Conservation (phyloP, 2,113 vertebrate genomes). For the Nesoenas mayeri region DNA sequence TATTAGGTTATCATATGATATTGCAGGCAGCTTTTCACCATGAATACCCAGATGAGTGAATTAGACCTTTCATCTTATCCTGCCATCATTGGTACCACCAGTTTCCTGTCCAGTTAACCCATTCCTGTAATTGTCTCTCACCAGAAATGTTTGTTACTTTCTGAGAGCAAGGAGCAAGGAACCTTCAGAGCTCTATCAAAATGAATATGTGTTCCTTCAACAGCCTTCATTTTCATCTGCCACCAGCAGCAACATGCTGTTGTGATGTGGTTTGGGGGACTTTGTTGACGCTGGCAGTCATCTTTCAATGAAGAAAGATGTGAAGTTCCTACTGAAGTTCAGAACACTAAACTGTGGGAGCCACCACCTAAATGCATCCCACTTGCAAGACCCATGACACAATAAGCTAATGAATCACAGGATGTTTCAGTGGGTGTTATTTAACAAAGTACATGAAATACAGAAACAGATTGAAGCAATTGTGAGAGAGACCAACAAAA, state of each 20-base stretch:
- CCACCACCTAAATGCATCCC: neutral
- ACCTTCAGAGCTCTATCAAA: neutral
- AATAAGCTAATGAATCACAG: conserved; percentile 29
- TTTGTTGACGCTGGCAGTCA: neutral
- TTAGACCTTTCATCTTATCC: neutral
- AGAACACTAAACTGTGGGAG: neutral
- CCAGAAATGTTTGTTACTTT: neutral
- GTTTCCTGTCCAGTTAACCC: neutral
- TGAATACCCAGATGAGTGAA: neutral
- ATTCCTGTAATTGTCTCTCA: neutral
- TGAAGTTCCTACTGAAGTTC: neutral
- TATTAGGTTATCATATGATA: neutral
- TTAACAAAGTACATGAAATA: conserved; percentile 11
- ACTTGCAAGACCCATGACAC: conserved; percentile 6
- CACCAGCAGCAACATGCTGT: neutral
- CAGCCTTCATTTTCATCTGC: neutral
- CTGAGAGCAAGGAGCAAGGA: neutral
- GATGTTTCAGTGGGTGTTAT: conserved; percentile 39
- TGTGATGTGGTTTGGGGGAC: neutral
- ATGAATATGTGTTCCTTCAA: neutral
- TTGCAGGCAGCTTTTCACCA: neutral
- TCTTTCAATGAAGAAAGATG: neutral
- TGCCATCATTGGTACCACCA: neutral
- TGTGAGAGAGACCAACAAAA: neutral
- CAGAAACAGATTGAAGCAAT: conserved; percentile 38